Conservation (phyloP, 2,797 vertebrate species). For the Betta splendens region DNA sequence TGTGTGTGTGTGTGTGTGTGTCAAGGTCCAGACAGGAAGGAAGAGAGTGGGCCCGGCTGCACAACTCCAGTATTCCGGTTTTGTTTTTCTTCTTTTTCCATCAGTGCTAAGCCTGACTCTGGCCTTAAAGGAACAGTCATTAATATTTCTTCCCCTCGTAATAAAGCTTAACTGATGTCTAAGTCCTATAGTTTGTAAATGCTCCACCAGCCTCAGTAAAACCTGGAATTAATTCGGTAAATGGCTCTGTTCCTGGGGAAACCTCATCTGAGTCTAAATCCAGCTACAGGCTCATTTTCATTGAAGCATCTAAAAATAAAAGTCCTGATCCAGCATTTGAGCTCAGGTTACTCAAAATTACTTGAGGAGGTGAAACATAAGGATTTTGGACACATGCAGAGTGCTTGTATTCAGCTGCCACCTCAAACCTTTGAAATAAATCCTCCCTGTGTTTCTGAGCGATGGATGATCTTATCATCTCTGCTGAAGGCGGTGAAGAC, state of each 20-base stretch:
- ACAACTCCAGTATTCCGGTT: conserved; percentile 80
- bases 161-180: conserved; percentile 46
- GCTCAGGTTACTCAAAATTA: conserved; percentile 47
- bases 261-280: conserved; percentile 19
- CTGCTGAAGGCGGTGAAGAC: conserved; percentile 56
- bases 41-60: conserved; percentile 83
- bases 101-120: conserved; percentile 52
- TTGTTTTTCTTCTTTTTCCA: conserved; percentile 79
- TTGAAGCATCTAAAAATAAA: conserved; percentile 63
- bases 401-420: conserved; percentile 22
- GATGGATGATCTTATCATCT: conserved; percentile 39
- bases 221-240: conserved; percentile 25
- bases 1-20: conserved; percentile 37
- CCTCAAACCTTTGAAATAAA: conserved; percentile 33
- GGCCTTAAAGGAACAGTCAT: conserved; percentile 74
- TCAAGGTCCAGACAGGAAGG: conserved; percentile 84
- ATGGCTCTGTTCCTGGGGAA: conserved; percentile 28
- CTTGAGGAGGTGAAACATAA: conserved; percentile 35
- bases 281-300: conserved; percentile 52
- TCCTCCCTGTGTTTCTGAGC: conserved; percentile 29
- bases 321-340: conserved; percentile 41
- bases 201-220: conserved; percentile 24
- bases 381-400: conserved; percentile 34
- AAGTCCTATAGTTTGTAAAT: conserved; percentile 37
- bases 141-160: conserved; percentile 57